A percentile compares a stretch with the other conserved stretches of the same genome.
phyloP scores from a whole-genome alignment of 2,888 invertebrate genomes.

The Pyralis farinalis region DNA sequence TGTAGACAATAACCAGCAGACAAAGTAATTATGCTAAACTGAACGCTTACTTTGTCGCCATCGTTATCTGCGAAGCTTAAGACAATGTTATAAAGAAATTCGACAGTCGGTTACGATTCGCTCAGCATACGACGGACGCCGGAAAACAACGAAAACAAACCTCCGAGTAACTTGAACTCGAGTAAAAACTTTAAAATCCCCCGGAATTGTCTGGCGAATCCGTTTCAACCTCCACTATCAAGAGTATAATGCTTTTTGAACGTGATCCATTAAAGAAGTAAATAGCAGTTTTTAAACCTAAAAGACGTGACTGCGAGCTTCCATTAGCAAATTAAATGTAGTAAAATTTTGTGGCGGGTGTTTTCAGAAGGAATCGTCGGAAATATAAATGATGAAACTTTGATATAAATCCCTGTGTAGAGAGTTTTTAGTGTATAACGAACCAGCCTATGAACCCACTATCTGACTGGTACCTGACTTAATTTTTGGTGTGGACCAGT shows the following conservation, averaged over 20 bases:
- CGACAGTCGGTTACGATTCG: conserved; percentile 3
- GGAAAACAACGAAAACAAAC: conserved; percentile 9
- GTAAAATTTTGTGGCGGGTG: conserved; percentile 3
- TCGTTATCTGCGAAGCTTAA: neutral
- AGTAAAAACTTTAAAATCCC: conserved; percentile 15
- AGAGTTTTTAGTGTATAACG: no score
- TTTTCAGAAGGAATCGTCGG: no score
- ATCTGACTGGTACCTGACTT: no score
- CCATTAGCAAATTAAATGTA: conserved; percentile 22
- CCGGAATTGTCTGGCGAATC: conserved; percentile 14
- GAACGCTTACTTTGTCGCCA: neutral
- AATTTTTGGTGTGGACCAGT: no score
- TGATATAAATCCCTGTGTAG: no score
- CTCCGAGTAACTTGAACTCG: neutral
- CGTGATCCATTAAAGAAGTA: conserved; percentile 38
- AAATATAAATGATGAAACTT: no score
- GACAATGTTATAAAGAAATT: conserved; percentile 5
- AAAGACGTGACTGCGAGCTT: conserved; percentile 16
- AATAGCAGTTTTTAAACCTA: conserved; percentile 20
- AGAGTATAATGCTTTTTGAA: conserved; percentile 32
- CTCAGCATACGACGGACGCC: conserved; percentile 6
- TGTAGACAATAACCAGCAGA: no score
- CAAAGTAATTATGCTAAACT: conserved; percentile 1
- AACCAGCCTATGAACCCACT: no score
- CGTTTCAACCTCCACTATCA: conserved; percentile 24